A percentile compares a stretch with the other conserved stretches of the same genome.
phyloP scores from a whole-genome alignment of 2,797 vertebrate genomes.

The Microhierax caerulescens region DNA sequence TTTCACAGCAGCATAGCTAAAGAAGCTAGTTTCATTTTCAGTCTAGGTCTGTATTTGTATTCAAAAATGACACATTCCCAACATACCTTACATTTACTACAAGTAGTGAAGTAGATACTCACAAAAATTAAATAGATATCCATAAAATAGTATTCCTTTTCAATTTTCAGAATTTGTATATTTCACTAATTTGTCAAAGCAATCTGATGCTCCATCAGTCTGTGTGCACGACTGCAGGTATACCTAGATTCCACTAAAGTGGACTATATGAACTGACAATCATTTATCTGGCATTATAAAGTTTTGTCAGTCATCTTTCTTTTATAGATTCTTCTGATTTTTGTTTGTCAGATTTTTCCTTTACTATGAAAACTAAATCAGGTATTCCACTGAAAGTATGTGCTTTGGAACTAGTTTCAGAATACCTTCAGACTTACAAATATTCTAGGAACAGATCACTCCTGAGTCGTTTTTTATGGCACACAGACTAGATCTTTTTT shows the following conservation, averaged over 20 bases:
- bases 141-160: background rate
- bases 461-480: background rate
- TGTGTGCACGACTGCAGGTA: background rate
- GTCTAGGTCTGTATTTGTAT: background rate
- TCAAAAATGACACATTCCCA: background rate
- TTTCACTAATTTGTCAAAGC: background rate
- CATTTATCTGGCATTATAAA: background rate
- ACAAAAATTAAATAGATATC: background rate
- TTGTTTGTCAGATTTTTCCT: background rate
- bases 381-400: background rate
- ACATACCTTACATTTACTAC: background rate
- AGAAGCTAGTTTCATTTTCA: background rate
- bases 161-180: background rate
- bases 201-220: background rate
- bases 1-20: background rate
- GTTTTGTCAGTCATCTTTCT: background rate
- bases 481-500: background rate
- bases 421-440: background rate
- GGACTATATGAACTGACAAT: background rate
- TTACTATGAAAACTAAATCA: background rate
- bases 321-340: background rate
- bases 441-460: background rate
- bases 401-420: background rate
- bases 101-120: background rate
- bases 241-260: background rate